These are phyloP conservation scores for Spialia ferax DNA, from an alignment of 2,888 invertebrate genomes.

Conservation along the genomic window DNA sequence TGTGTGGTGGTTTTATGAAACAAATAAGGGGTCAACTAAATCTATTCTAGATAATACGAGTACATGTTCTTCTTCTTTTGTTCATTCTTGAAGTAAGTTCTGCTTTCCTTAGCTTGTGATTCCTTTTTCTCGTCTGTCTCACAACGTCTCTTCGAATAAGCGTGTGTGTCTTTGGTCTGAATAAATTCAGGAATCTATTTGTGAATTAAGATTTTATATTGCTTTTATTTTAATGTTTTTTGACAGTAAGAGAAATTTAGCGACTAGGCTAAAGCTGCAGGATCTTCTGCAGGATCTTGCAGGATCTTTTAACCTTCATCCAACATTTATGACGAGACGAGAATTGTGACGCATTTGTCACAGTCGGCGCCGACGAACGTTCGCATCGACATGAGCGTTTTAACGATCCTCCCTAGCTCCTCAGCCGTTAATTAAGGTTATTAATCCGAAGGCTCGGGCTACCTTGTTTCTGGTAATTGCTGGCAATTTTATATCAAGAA, in stretches of 20 bases:
- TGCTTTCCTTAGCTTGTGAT: no score
- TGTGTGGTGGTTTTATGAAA: slow-evolving; percentile 10
- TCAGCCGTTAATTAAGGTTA: slow-evolving; percentile 82
- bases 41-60: not conserved
- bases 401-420: slow-evolving; percentile 69
- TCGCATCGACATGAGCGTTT: slow-evolving; percentile 48
- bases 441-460: slow-evolving; percentile 77
- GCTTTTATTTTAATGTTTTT: no score
- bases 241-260: no score
- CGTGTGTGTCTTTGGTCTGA: no score
- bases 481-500: slow-evolving; percentile 75
- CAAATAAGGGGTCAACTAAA: slow-evolving; percentile 5
- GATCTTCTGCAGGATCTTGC: no score
- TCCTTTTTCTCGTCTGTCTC: no score
- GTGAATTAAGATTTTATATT: no score
- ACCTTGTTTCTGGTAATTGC: slow-evolving; percentile 83
- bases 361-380: slow-evolving; percentile 51
- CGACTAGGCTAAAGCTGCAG: no score
- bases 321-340: not conserved
- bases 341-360: not conserved
- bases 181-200: no score
- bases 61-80: not conserved
- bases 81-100: not conserved
- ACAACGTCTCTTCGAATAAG: no score
- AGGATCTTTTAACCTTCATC: no score